Conservation (phyloP, 2,888 invertebrate species). For the Acrobasis suavella region DNA sequence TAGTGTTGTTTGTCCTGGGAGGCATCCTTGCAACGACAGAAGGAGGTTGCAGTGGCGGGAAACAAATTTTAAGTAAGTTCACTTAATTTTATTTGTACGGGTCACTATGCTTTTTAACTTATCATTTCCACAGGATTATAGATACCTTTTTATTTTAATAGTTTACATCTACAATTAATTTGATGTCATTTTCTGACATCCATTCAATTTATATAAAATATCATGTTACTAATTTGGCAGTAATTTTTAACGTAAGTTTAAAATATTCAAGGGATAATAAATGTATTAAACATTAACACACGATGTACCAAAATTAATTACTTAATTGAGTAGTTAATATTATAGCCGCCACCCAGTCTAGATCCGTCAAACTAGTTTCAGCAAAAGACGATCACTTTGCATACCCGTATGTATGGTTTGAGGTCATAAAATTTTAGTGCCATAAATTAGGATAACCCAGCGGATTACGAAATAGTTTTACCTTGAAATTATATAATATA, state of each 20-base stretch:
- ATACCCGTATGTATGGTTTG: slow-evolving; percentile 68
- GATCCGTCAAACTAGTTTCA: slow-evolving; percentile 59
- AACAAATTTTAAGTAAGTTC: slow-evolving; percentile 75
- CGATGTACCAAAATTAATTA: slow-evolving; percentile 33
- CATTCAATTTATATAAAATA: background rate
- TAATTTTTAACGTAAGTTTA: no score
- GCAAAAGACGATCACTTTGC: slow-evolving; percentile 60
- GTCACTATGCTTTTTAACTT: background rate
- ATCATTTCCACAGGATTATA: background rate
- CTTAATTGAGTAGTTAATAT: slow-evolving; percentile 51
- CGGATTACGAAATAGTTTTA: slow-evolving; percentile 54
- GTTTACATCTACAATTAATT: background rate
- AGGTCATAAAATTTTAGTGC: slow-evolving; percentile 75
- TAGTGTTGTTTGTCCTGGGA: slow-evolving; percentile 81
- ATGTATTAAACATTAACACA: slow-evolving; percentile 26
- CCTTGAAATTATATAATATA: slow-evolving; percentile 43
- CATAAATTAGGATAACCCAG: slow-evolving; percentile 64
- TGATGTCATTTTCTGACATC: background rate
- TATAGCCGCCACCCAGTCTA: slow-evolving; percentile 74
- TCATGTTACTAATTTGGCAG: no score
- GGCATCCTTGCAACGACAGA: slow-evolving; percentile 63
- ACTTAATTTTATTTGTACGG: slow-evolving; percentile 1
- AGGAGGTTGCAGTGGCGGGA: slow-evolving; percentile 76
- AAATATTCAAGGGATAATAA: background rate
- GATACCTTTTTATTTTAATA: background rate